phyloP scores from a whole-genome alignment of 1,140 invertebrate species.

The Ganaspis sp. region DNA sequence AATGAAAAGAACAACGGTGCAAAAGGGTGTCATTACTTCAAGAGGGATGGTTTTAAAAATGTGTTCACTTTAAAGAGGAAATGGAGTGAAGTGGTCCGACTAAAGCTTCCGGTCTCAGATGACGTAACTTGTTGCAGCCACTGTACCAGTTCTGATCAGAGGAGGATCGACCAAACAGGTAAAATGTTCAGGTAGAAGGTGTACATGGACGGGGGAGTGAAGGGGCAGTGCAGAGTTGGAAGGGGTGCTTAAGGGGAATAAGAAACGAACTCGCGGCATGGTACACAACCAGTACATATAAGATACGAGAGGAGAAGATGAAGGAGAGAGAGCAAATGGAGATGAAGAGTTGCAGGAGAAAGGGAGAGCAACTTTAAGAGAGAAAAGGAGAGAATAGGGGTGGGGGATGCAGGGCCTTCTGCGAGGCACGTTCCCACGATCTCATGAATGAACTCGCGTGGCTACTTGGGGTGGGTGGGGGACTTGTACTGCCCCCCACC shows the following conservation, averaged over 20 bases:
- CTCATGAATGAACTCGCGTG: slow-evolving; percentile 77
- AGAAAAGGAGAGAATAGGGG: slow-evolving; percentile 32
- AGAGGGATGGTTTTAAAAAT: slow-evolving; percentile 44
- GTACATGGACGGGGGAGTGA: background rate
- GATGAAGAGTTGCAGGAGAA: slow-evolving; percentile 35
- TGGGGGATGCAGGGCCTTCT: slow-evolving; percentile 55
- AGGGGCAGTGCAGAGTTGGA: background rate
- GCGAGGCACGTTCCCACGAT: slow-evolving; percentile 75
- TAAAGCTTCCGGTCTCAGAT: slow-evolving; percentile 50
- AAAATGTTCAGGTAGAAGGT: slow-evolving; percentile 52
- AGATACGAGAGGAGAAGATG: slow-evolving; percentile 33
- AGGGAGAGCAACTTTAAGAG: slow-evolving; percentile 33
- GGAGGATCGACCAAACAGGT: slow-evolving; percentile 44
- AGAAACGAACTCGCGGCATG: slow-evolving; percentile 12
- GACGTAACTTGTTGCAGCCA: slow-evolving; percentile 69
- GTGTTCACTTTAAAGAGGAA: slow-evolving; percentile 53
- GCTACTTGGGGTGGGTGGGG: slow-evolving; percentile 66
- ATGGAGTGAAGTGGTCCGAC: slow-evolving; percentile 40
- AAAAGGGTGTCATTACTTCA: background rate
- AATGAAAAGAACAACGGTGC: background rate
- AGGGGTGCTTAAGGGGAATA: slow-evolving; percentile 24
- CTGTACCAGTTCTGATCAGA: slow-evolving; percentile 61
- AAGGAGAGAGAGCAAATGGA: slow-evolving; percentile 34
- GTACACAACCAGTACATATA: background rate
- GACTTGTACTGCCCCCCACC: slow-evolving; percentile 43